These are phyloP conservation scores for Cyanoderma ruficeps DNA, from an alignment of 2,113 vertebrate species.

Conservation along the genomic window DNA sequence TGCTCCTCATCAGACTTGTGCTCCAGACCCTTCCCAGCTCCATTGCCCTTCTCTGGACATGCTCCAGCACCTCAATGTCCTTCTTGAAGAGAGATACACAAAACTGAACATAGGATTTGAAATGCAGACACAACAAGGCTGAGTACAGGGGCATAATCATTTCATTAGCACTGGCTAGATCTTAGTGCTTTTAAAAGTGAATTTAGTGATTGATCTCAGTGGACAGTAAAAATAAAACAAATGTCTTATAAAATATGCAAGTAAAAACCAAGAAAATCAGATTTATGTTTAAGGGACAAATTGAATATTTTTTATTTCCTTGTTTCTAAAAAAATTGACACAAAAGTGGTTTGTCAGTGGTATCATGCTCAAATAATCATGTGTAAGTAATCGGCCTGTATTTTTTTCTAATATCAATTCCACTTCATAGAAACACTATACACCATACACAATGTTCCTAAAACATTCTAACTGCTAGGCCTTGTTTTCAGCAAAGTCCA, in stretches of 20 bases:
- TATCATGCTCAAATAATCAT: not conserved
- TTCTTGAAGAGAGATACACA: not conserved
- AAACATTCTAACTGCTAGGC: not conserved
- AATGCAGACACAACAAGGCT: not conserved
- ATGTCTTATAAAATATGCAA: not conserved
- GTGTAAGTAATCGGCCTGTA: not conserved
- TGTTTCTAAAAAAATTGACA: not conserved
- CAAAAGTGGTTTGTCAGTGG: not conserved
- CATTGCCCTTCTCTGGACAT: accelerated
- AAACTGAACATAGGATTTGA: not conserved
- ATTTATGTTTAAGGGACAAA: not conserved
- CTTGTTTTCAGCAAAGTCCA: not conserved
- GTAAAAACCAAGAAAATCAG: not conserved
- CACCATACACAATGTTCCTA: not conserved
- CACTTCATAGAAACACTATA: not conserved
- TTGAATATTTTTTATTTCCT: not conserved
- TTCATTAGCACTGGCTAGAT: accelerated
- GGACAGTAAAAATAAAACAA: not conserved
- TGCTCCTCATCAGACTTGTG: not conserved
- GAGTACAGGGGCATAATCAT: not conserved
- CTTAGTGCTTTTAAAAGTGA: not conserved
- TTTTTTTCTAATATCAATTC: not conserved
- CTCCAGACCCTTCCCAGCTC: not conserved
- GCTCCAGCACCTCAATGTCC: accelerated
- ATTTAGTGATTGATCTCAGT: not conserved